Evolutionary conservation across 2,888 invertebrate genomes (phyloP).

Genomic region (Leucoma salicis): DNA sequence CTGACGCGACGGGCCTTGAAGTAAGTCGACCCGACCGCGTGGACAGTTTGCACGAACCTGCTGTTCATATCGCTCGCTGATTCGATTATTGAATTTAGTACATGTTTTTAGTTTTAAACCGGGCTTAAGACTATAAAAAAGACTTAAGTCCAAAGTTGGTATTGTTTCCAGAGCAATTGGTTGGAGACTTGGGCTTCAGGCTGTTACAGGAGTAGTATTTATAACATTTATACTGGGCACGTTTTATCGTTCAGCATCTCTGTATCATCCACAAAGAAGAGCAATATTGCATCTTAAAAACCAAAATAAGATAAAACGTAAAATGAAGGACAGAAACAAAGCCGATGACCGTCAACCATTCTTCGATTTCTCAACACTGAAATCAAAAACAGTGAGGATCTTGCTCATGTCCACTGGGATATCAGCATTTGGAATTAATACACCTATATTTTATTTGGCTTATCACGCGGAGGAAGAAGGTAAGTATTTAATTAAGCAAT

Average conservation of each 20-base stretch:
- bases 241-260: conserved; percentile 92
- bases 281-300: conserved; percentile 94
- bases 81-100: no score
- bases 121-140: no score
- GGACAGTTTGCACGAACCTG: no score
- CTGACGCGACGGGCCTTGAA: no score
- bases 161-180: conserved; percentile 85
- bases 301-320: conserved; percentile 87
- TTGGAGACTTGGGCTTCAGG: conserved; percentile 92
- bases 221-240: conserved; percentile 92
- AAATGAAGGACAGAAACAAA: conserved; percentile 90
- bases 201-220: conserved; percentile 92
- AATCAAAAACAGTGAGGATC: conserved; percentile 92
- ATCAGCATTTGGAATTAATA: conserved; percentile 91
- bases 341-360: conserved; percentile 91
- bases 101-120: no score
- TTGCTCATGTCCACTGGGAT: conserved; percentile 90
- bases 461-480: conserved; percentile 91
- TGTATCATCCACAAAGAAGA: conserved; percentile 93
- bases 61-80: no score
- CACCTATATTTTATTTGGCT: conserved; percentile 92
- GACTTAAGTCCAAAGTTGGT: no score
- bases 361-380: conserved; percentile 92
- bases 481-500: conserved; percentile 23
- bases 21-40: no score